Conservation (phyloP, 2,888 invertebrate genomes). For the Helleia helle region DNA sequence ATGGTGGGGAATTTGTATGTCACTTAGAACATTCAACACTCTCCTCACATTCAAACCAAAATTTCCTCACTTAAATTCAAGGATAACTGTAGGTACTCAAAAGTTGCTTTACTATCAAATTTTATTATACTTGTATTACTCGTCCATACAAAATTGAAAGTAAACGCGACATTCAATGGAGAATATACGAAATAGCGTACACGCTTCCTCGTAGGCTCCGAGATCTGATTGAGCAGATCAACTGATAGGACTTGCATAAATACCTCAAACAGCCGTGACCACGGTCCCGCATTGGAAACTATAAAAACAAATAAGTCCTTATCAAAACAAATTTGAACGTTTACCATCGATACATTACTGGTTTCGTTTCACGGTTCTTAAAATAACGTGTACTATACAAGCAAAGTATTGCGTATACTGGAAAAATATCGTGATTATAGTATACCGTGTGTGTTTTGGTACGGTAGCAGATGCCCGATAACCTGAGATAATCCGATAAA, state of each 20-base stretch:
- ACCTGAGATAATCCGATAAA: slow-evolving; percentile 63
- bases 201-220: slow-evolving; percentile 10
- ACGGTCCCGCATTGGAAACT: slow-evolving; percentile 34
- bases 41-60: no score
- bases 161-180: slow-evolving; percentile 1
- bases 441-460: slow-evolving; percentile 25
- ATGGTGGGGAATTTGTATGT: no score
- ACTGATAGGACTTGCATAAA: slow-evolving; percentile 52
- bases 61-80: no score
- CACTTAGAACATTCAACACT: no score
- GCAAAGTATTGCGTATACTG: slow-evolving; percentile 23
- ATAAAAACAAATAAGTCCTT: slow-evolving; percentile 18
- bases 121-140: no score
- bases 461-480: slow-evolving; percentile 46
- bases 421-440: slow-evolving; percentile 15
- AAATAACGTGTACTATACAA: not conserved
- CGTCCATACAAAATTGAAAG: not conserved
- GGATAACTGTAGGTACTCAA: no score
- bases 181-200: slow-evolving; percentile 3
- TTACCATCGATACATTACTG: slow-evolving; percentile 20
- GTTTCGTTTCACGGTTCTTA: not conserved
- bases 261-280: slow-evolving; percentile 52
- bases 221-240: slow-evolving; percentile 29
- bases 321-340: slow-evolving; percentile 14
- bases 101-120: no score